Base-by-base conservation (phyloP, 2,113 vertebrate species). In the Gallinago undulata region DNA sequence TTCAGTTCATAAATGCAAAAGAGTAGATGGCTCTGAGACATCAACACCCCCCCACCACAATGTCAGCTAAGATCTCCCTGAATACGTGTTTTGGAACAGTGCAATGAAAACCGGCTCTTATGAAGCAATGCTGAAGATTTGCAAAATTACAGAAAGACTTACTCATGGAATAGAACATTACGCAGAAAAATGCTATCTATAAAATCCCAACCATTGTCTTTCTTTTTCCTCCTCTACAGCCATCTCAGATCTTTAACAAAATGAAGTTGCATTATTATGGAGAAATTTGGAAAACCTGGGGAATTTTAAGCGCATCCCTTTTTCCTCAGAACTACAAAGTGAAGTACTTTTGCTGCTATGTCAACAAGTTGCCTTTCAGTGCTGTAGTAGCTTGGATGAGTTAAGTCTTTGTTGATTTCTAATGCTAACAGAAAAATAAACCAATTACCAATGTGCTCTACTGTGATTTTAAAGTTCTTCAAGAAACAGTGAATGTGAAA, bases 121-220 rank as follows among this genome's bases (percentile, higher is more conserved):
- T 8, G 73, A 62, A 79, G 7, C 35, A 53, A 25, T 2, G 3
- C 5, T 25, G 35, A 59, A 39, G n/a, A 39, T 33, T 25, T 81
- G 24, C 23, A 94, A 86, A 87, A 57, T 55, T 67, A 53, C 25
- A 63, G 35, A 47, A 56, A 51, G 21, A 24, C 7, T 35, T 69
- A 25, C 4, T 7, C 1, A 1, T 35, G 21, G 50, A 83, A 33
- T 4, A 69, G 56, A 75, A 15, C 1, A 18, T 5, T n/a, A 9
- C 1, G 1, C 6, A 84, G 37, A 53, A 87, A 81, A 77, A 48
- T 24, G 3, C 0, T 57, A 10, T 15, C 11, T 24, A 13, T 35
- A 17, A 50, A 83, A 57, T 28, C 0, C 0, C 1, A 41, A 5
- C 3, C 24, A 35, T 10, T 50, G 39, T 51, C 0, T 19, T 50